These are phyloP conservation scores for Panopea generosa DNA, from an alignment of 2,888 invertebrate genomes.

Conservation along the genomic window DNA sequence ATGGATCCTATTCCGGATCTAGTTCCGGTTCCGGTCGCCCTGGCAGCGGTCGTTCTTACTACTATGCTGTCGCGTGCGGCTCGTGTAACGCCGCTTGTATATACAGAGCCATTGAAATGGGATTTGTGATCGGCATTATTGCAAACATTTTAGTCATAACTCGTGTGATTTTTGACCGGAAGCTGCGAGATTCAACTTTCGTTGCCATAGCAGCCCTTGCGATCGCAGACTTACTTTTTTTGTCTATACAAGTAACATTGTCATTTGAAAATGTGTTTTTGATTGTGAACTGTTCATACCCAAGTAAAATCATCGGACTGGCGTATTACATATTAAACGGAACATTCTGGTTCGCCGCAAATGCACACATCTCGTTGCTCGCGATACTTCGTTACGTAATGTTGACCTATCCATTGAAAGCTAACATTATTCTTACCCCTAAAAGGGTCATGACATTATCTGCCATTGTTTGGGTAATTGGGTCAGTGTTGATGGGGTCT, in stretches of 20 bases:
- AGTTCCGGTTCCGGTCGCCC: conserved; percentile 2
- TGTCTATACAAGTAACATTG: conserved; percentile 15
- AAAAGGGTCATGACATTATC: conserved; percentile 43
- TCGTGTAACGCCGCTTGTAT: conserved; percentile 33
- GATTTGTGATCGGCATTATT: conserved; percentile 30
- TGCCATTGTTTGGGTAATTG: conserved; percentile 42
- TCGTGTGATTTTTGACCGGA: conserved; percentile 26
- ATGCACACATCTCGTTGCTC: conserved; percentile 47
- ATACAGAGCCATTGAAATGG: conserved; percentile 33
- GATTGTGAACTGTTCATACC: conserved; percentile 17
- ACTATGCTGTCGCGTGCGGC: conserved; percentile 25
- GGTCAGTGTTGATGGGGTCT: conserved; percentile 30
- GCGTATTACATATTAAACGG: conserved; percentile 37
- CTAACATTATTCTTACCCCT: conserved; percentile 27
- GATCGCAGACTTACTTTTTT: conserved; percentile 40
- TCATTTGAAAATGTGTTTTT: conserved; percentile 33
- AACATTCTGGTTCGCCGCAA: conserved; percentile 49
- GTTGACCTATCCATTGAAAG: conserved; percentile 38
- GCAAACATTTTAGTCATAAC: conserved; percentile 42
- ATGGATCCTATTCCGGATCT: too few species aligned
- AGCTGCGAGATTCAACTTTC: conserved; percentile 42
- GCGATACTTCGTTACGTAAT: conserved; percentile 52
- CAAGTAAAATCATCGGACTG: background rate
- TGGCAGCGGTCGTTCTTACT: background rate
- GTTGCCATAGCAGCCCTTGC: conserved; percentile 47